phyloP scores from a whole-genome alignment of 2,113 vertebrate species.

The Diphyllodes magnificus region DNA sequence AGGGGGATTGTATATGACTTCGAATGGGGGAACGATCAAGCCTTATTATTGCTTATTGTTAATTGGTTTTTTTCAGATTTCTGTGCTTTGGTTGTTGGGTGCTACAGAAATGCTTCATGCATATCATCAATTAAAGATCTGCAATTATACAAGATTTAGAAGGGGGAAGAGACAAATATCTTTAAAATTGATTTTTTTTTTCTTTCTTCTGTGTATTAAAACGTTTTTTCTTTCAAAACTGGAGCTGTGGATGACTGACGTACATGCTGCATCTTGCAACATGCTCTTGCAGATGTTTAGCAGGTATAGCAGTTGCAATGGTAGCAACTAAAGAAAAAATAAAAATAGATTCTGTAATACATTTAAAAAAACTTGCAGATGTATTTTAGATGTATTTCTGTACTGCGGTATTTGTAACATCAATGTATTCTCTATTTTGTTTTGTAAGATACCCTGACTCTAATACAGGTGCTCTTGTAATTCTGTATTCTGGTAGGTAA shows the following conservation, averaged over 20 bases:
- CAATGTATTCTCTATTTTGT: not conserved
- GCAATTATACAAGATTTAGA: not conserved
- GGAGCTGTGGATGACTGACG: not conserved
- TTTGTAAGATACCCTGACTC: not conserved
- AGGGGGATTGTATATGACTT: not conserved
- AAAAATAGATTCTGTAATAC: not conserved
- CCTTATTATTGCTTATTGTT: not conserved
- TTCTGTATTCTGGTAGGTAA: not conserved
- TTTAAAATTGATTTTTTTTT: not conserved
- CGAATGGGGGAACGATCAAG: not conserved
- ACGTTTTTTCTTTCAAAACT: not conserved
- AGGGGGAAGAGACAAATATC: not conserved
- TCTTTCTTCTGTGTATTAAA: not conserved
- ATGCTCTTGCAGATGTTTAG: not conserved
- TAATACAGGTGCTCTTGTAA: not conserved
- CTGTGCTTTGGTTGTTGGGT: not conserved
- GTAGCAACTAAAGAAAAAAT: not conserved
- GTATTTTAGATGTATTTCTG: not conserved
- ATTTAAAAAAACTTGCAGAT: fast-evolving
- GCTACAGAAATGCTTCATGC: not conserved
- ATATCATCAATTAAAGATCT: not conserved
- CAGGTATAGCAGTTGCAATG: not conserved
- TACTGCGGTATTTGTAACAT: not conserved
- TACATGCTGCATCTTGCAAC: not conserved
- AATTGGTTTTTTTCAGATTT: not conserved